These are phyloP conservation scores for Volucella inanis DNA, from an alignment of 2,888 invertebrate species.

Conservation along the genomic window DNA sequence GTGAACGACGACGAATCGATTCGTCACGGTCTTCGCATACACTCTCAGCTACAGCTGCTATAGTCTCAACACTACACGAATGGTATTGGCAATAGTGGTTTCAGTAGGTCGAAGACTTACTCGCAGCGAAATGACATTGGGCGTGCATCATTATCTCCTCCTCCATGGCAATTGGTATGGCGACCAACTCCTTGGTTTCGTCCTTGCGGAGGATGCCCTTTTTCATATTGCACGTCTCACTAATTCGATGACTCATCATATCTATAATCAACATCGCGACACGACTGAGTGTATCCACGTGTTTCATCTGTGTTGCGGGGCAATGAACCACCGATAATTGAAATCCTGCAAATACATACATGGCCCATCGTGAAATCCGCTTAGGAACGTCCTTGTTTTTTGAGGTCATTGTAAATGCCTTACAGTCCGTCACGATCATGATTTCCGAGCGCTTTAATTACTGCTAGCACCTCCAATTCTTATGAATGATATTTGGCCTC, in stretches of 20 bases:
- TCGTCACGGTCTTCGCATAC: too few species aligned
- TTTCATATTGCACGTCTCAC: conserved; percentile 16
- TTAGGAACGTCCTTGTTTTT: conserved; percentile 49
- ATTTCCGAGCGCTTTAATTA: conserved; percentile 63
- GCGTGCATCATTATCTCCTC: conserved; percentile 23
- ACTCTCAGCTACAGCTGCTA: too few species aligned
- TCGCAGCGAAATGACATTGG: conserved; percentile 47
- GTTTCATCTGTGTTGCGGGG: conserved; percentile 66
- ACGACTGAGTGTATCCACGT: conserved; percentile 73
- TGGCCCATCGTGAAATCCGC: conserved; percentile 68
- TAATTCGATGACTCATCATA: conserved; percentile 10
- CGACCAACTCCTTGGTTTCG: conserved; percentile 45
- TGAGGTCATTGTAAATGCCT: conserved; percentile 47
- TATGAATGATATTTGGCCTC: conserved; percentile 63
- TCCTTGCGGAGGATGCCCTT: conserved; percentile 36
- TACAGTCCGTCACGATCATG: conserved; percentile 19
- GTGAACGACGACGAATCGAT: too few species aligned
- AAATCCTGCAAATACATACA: too few species aligned
- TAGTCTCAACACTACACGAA: too few species aligned
- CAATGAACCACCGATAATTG: too few species aligned
- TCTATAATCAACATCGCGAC: not conserved
- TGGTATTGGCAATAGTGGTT: too few species aligned
- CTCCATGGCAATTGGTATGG: conserved; percentile 47
- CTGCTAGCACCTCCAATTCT: conserved; percentile 74
- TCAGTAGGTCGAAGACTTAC: too few species aligned